Evolutionary conservation across 2,888 invertebrate species (phyloP), one percentile per base, ranked within the genome.

Genomic region (Alloplasta piceator): DNA sequence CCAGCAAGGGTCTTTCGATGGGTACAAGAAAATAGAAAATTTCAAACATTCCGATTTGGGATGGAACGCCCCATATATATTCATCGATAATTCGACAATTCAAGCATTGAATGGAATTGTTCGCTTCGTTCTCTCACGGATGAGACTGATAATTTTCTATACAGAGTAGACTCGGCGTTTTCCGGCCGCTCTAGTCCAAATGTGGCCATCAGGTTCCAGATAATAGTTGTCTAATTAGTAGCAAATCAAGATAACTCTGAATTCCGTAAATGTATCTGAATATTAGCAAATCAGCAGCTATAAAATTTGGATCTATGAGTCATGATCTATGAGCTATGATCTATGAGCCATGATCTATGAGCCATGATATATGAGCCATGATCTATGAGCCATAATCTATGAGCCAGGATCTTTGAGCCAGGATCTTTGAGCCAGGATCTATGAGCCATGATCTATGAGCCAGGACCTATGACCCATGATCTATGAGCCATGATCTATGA

Each of bases 41-140:
- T n/a, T n/a, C n/a, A n/a, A n/a, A n/a, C n/a, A n/a, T n/a, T n/a
- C n/a, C n/a, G n/a, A n/a, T n/a, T n/a, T n/a, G n/a, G n/a, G n/a
- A n/a, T n/a, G n/a, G n/a, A n/a, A n/a, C n/a, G n/a, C n/a, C 43
- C 1, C 43, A 26, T 36, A 9, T 14, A 14, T 16, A 14, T 43
- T 73, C 56, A 56, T 73, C 73, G 73, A 73, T 73, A 64, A 73
- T 64, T 73, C 60, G 39, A 61, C 60, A 61, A 61, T 46, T 50
- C 55, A 55, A 64, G 64, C 41, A 43, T 43, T 66, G 7, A 26
- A 26, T 26, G 26, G 26, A 26, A 26, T 26, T 26, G 26, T 26
- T 26, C 3, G 26, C 1, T 52, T 52, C 12, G 14, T 14, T 52
- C 52, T 14, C 16, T 12, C 52, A 52, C 12, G 14, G 52, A 52